These are phyloP conservation scores for Caenorhabditis macrosperma DNA, from an alignment of 2,888 invertebrate species.

Conservation along the genomic window DNA sequence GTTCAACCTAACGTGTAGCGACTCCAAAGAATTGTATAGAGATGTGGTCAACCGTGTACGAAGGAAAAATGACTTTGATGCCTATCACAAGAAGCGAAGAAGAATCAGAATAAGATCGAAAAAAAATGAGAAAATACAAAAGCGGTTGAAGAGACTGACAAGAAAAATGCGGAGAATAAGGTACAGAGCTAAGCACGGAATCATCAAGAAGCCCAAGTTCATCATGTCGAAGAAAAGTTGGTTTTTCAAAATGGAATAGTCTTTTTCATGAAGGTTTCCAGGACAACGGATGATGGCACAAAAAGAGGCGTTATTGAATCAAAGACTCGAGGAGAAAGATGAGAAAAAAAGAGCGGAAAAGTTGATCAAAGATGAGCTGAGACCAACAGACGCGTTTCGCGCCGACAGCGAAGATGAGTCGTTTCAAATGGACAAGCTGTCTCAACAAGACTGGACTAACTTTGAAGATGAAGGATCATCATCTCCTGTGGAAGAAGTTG, in stretches of 20 bases:
- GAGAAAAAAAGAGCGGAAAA: not conserved
- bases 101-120: not conserved
- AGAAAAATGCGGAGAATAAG: not conserved
- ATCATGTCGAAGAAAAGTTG: not conserved
- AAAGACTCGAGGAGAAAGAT: not conserved
- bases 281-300: not conserved
- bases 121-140: slow-evolving; percentile 2
- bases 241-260: not conserved
- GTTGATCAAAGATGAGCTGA: not conserved
- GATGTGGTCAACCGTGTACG: not conserved
- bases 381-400: not conserved
- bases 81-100: slow-evolving; percentile 31
- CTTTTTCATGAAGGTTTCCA: not conserved
- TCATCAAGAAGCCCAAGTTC: not conserved
- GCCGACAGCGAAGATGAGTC: slow-evolving; percentile 42
- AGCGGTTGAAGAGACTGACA: not conserved
- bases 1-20: not conserved
- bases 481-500: not conserved
- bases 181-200: not conserved
- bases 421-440: slow-evolving; percentile 17
- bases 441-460: slow-evolving; percentile 28
- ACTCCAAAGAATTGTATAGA: not conserved
- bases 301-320: not conserved
- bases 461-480: slow-evolving; percentile 10
- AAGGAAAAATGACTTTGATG: slow-evolving; percentile 16